Conservation (phyloP, 2,113 vertebrate species). For the Leucopternis melanops region DNA sequence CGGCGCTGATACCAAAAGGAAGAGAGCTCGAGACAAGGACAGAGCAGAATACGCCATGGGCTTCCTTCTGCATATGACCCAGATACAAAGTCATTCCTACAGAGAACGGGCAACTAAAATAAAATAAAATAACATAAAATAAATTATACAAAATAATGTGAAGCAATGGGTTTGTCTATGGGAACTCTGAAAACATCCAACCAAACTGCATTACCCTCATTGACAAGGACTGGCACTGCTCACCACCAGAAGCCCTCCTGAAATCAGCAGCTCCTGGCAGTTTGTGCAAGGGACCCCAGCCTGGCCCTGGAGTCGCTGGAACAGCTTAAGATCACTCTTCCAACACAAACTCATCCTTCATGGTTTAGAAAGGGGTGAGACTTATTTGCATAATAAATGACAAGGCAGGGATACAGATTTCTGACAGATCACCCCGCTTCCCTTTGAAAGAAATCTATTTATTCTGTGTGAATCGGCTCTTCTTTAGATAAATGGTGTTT, state of each 20-base stretch:
- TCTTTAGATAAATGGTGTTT: constrained; percentile 47
- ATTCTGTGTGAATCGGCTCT: constrained; percentile 14
- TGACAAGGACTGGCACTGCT: background rate
- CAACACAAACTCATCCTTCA: background rate
- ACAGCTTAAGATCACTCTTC: background rate
- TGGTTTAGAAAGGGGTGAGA: background rate
- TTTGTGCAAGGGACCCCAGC: background rate
- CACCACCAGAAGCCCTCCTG: background rate
- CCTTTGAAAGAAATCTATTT: constrained; percentile 49
- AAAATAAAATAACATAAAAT: background rate
- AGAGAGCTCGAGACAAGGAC: background rate
- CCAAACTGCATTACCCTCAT: accelerated
- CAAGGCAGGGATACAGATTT: constrained; percentile 26
- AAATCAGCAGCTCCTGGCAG: background rate
- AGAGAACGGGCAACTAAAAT: background rate
- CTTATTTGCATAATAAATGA: constrained; percentile 57
- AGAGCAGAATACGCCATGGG: background rate
- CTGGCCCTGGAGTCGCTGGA: background rate
- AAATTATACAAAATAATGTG: background rate
- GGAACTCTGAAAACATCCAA: background rate
- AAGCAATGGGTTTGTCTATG: background rate
- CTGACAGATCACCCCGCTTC: background rate
- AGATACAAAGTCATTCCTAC: background rate
- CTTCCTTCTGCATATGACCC: background rate
- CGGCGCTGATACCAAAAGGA: background rate